Conservation (phyloP, 2,797 vertebrate species). For the Hydrocynus forskahlii region DNA sequence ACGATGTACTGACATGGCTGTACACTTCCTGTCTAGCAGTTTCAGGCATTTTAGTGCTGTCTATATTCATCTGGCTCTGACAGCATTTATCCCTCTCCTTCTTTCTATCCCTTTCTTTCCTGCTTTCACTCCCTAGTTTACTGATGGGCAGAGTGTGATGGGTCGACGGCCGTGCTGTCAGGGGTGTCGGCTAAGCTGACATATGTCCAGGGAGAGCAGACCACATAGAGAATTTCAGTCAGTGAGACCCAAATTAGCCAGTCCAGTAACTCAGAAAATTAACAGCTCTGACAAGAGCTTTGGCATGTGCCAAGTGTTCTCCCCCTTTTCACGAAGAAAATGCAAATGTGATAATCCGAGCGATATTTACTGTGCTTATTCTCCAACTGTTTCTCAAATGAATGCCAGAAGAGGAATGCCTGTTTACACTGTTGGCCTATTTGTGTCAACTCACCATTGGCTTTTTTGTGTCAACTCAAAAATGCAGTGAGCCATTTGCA, state of each 20-base stretch:
- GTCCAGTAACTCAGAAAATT: constrained; percentile 34
- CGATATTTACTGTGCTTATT: neutral
- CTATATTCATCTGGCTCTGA: constrained; percentile 19
- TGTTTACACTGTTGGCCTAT: neutral
- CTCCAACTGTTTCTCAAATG: neutral
- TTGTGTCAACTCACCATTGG: neutral
- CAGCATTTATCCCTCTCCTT: constrained; percentile 4
- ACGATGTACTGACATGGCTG: neutral
- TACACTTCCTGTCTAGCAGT: neutral
- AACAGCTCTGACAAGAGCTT: constrained; percentile 38
- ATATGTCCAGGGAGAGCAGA: constrained; percentile 14
- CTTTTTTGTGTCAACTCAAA: neutral
- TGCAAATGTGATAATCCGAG: neutral
- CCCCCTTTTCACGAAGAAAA: neutral
- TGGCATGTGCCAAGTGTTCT: neutral
- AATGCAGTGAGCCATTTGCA: too few species aligned
- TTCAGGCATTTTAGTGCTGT: neutral
- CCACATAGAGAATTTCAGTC: constrained; percentile 32
- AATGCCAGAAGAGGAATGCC: neutral
- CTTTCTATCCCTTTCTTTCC: neutral
- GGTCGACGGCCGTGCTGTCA: constrained; percentile 27
- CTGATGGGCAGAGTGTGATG: constrained; percentile 19
- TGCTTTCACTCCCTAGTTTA: neutral
- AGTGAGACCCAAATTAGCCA: constrained; percentile 40
- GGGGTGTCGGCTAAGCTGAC: constrained; percentile 27